Evolutionary conservation across 2,797 vertebrate species (phyloP).

Genomic region (Pyrocephalus nanus): DNA sequence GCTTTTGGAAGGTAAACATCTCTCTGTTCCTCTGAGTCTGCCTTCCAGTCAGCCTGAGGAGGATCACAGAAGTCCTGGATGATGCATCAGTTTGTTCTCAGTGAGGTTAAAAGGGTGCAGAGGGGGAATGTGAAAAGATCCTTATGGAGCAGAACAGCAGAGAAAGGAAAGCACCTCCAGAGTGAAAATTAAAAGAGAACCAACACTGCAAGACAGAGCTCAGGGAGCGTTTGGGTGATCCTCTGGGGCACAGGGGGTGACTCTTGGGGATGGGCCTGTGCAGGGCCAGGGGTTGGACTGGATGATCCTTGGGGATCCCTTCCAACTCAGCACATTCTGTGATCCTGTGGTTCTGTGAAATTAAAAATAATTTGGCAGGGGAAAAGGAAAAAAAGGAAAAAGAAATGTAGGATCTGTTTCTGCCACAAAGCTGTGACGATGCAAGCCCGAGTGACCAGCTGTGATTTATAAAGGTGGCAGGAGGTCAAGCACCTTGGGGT

Average conservation of each 20-base stretch:
- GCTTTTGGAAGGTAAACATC: background rate
- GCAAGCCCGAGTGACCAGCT: background rate
- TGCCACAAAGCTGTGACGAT: background rate
- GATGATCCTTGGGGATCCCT: background rate
- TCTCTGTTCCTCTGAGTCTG: background rate
- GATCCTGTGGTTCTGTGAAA: background rate
- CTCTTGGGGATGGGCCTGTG: too few species aligned
- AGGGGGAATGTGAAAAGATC: background rate
- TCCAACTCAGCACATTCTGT: background rate
- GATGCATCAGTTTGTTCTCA: background rate
- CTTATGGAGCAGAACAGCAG: background rate
- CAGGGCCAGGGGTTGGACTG: background rate
- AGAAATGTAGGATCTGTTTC: background rate
- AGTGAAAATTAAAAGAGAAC: background rate
- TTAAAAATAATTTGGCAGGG: background rate
- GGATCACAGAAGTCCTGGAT: background rate
- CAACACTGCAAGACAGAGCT: background rate
- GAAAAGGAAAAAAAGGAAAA: background rate
- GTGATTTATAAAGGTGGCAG: background rate
- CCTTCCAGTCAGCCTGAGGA: background rate
- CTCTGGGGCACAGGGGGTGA: background rate
- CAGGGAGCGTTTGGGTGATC: background rate
- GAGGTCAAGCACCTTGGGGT: fast-evolving
- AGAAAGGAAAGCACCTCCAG: background rate
- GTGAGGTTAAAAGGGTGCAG: background rate